Evolutionary conservation across 2,888 invertebrate species (phyloP), one percentile per base, ranked within the genome.

Genomic region (Gymnoscelis rufifasciata): DNA sequence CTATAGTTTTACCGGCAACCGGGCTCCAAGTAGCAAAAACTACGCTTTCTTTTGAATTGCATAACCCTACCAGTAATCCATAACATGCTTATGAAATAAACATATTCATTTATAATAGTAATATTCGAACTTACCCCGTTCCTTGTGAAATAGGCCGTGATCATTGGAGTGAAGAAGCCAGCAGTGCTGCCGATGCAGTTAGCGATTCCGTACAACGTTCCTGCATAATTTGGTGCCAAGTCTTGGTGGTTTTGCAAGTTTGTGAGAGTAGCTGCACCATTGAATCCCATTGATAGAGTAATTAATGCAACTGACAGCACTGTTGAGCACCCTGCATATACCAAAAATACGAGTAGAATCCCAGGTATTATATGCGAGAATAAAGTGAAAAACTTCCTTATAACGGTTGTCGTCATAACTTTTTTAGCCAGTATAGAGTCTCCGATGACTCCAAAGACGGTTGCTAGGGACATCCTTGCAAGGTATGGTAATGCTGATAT

Each of bases 151-250:
- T 90, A 90, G 30, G 93, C 94, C 4, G 93, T 93, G 39, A 94
- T 89, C 70, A 92, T 87, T 0, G 94, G 93, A 0, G 93, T 92
- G 50, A 94, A 91, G 65, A 94, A 92, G 5, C 94, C 94, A 7
- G 93, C 90, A 0, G 91, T 90, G 36, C 92, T 91, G 19, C 93
- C 94, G 14, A 94, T 74, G 54, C 92, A 92, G 62, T 94, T 94
- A 36, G 93, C 93, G n/a, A 94, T 91, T 7, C 94, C 94, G 60
- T 94, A 94, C 14, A 94, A 74, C 7, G 93, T 92, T 3, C 94
- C 94, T 0, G 94, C 94, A 67, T 90, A 94, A 65, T 94, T 94
- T 0, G 94, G 94, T 0, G 94, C 92, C 42, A 94, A 78, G 72
- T 94, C 94, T 71, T 94, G 94, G 47, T 92, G 88, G 54, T 91